phyloP scores from a whole-genome alignment of 2,888 invertebrate genomes.

The Xestia xanthographa region DNA sequence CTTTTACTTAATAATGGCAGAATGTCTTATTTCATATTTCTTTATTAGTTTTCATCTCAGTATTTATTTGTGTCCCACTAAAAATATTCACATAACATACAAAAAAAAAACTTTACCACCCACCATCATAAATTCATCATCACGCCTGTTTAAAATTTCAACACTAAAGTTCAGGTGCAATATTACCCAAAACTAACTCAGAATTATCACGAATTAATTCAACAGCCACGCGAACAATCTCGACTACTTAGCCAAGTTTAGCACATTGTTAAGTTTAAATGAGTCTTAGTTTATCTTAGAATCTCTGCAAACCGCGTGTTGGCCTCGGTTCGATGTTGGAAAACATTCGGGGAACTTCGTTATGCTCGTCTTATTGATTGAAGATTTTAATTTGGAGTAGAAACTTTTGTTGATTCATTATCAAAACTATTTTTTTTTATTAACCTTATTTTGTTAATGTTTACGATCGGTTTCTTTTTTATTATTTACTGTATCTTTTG shows the following conservation, averaged over 20 bases:
- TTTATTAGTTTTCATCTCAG: not conserved
- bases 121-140: not conserved
- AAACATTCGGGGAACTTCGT: conserved; percentile 58
- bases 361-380: conserved; percentile 32
- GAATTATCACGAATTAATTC: conserved; percentile 71
- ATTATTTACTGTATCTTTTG: not conserved
- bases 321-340: conserved; percentile 37
- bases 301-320: conserved; percentile 63
- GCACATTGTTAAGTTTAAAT: conserved; percentile 68
- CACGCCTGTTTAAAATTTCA: conserved; percentile 39
- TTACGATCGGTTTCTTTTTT: not conserved
- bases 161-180: conserved; percentile 44
- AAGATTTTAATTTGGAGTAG: conserved; percentile 31
- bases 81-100: too few relatives aligned
- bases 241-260: conserved; percentile 66
- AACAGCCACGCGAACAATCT: conserved; percentile 72
- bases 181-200: conserved; percentile 45
- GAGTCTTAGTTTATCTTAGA: conserved; percentile 67
- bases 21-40: not conserved
- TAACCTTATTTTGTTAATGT: not conserved
- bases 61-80: not conserved
- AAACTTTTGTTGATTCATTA: conserved; percentile 26
- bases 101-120: not conserved
- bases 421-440: not conserved
- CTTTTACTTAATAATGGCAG: too few relatives aligned